A percentile compares a stretch with the other conserved stretches of the same genome.
phyloP scores from a whole-genome alignment of 2,797 vertebrate genomes.

The Pangasius larnaudii region DNA sequence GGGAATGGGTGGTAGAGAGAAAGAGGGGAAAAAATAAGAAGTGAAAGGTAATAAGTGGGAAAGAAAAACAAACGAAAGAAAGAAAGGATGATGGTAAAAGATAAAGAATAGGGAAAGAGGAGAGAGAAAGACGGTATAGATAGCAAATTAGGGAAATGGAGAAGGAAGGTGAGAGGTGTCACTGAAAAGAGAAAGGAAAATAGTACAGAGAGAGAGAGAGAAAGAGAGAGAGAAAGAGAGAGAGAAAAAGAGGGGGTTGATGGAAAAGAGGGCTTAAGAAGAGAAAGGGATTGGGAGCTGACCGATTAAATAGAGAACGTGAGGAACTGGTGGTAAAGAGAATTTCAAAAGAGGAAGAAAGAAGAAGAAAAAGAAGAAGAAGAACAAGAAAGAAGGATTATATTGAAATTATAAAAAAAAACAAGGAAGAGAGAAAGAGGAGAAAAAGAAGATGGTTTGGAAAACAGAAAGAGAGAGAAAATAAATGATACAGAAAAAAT shows the following conservation, averaged over 20 bases:
- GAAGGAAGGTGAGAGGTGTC: background rate
- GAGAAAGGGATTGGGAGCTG: conserved; percentile 27
- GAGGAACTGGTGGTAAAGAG: background rate
- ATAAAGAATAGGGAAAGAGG: background rate
- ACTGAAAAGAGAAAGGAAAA: conserved; percentile 5
- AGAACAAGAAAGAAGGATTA: background rate
- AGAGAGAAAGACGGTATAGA: background rate
- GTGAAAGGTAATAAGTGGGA: conserved; percentile 27
- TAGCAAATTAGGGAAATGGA: conserved; percentile 35
- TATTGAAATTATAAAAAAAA: background rate
- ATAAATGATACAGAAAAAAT: background rate
- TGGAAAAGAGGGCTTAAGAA: background rate
- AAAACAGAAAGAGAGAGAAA: background rate
- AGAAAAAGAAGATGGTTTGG: too few species aligned
- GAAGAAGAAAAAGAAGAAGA: background rate
- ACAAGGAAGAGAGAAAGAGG: background rate
- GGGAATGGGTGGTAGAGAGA: background rate
- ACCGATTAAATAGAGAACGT: conserved; percentile 24
- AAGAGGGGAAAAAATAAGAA: background rate
- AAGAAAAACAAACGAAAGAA: conserved; percentile 45
- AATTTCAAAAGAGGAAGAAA: background rate
- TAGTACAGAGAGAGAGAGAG: conserved; percentile 30
- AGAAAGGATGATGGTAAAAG: conserved; percentile 14
- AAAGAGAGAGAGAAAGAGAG: conserved; percentile 15
- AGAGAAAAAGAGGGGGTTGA: background rate